Evolutionary conservation across 2,113 vertebrate species (phyloP).

Genomic region (Pangasianodon hypophthalmus): DNA sequence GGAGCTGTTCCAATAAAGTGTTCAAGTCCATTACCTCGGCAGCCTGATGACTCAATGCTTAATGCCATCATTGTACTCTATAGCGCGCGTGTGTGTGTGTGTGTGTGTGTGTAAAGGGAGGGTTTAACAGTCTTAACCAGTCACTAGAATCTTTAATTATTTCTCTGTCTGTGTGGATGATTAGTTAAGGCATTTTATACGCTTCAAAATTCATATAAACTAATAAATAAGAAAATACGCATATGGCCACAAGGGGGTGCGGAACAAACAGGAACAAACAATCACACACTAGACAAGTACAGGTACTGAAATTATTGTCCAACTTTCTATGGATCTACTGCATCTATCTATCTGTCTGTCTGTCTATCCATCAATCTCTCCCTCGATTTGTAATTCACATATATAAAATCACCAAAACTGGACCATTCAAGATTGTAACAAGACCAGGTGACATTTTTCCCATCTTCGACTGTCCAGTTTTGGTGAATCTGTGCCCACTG

Average conservation of each 20-base stretch:
- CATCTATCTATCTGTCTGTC: not conserved
- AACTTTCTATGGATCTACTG: not conserved
- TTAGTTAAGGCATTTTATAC: not conserved
- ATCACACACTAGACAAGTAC: not conserved
- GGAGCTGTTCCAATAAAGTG: not conserved
- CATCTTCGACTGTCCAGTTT: not conserved
- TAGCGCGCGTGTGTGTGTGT: not conserved
- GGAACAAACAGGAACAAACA: not conserved
- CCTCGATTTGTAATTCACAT: not conserved
- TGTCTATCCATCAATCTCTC: no score
- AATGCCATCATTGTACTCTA: slow-evolving; percentile 30
- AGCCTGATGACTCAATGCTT: not conserved
- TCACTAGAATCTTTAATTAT: not conserved
- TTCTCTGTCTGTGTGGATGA: not conserved
- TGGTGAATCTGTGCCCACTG: not conserved
- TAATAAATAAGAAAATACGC: not conserved
- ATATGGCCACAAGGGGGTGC: slow-evolving; percentile 21
- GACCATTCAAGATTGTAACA: not conserved
- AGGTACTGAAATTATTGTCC: not conserved
- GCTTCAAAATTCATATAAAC: not conserved
- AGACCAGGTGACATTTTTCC: not conserved
- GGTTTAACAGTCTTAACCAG: not conserved
- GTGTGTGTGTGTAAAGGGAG: not conserved
- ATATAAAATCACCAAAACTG: not conserved
- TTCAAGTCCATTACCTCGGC: not conserved